A percentile compares a stretch with the other conserved stretches of the same genome.
Conservation (phyloP, 1,140 invertebrate species). For the Drosophila obscura region DNA sequence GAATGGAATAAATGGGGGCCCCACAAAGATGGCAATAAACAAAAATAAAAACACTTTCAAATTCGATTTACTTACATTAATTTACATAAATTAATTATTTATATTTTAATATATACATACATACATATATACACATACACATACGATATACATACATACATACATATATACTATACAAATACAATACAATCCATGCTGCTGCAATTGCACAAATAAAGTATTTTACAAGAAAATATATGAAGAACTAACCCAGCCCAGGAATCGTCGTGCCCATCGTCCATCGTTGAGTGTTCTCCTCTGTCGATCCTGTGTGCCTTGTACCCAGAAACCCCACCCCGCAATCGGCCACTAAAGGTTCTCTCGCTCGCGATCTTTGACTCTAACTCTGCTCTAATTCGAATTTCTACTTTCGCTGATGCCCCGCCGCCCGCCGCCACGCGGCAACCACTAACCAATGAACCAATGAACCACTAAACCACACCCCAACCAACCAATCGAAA, state of each 20-base stretch:
- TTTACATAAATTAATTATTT: conserved; percentile 83
- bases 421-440: conserved; percentile 39
- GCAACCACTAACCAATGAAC: conserved; percentile 21
- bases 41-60: conserved; percentile 60
- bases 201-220: conserved; percentile 84
- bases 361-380: conserved; percentile 24
- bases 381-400: conserved; percentile 59
- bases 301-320: conserved; percentile 9
- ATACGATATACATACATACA: conserved; percentile 48
- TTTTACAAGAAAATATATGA: conserved; percentile 64
- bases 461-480: conserved; percentile 30
- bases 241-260: not conserved
- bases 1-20: too few species aligned
- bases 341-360: conserved; percentile 49
- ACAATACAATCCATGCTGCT: conserved; percentile 57
- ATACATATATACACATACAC: conserved; percentile 56
- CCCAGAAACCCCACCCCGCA: conserved; percentile 15
- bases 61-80: conserved; percentile 69
- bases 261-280: conserved; percentile 12
- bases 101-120: conserved; percentile 74
- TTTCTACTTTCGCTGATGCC: conserved; percentile 51
- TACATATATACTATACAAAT: conserved; percentile 41
- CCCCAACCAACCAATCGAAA: conserved; percentile 25
- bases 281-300: conserved; percentile 22
- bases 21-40: conserved; percentile 36